These are phyloP conservation scores for Salvelinus fontinalis DNA, from an alignment of 2,113 vertebrate genomes.

Conservation along the genomic window DNA sequence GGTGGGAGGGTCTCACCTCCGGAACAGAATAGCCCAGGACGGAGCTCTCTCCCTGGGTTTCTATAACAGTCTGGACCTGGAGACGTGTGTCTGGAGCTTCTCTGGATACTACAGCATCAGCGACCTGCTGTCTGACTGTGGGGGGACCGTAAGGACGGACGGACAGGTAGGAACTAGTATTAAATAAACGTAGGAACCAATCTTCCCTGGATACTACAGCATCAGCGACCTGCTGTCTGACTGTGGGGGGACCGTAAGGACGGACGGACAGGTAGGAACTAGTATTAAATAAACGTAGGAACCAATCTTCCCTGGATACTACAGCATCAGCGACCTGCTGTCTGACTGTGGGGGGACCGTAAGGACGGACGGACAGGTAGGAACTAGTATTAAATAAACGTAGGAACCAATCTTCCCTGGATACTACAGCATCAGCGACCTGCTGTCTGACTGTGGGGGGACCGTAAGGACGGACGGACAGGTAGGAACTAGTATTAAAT, in stretches of 20 bases:
- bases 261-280: conserved; percentile 79
- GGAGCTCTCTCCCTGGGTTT: conserved; percentile 78
- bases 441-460: too few species aligned
- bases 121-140: conserved; percentile 71
- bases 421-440: too few species aligned
- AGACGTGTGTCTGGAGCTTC: conserved; percentile 86
- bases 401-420: too few species aligned
- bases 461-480: too few species aligned
- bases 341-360: too few species aligned
- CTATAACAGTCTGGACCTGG: conserved; percentile 82
- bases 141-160: conserved; percentile 77
- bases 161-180: conserved; percentile 73
- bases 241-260: conserved; percentile 72
- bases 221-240: conserved; percentile 47
- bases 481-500: too few species aligned
- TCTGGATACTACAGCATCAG: conserved; percentile 85
- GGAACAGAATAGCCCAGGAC: conserved; percentile 64
- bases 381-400: too few species aligned
- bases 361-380: too few species aligned
- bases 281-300: neutral
- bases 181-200: neutral
- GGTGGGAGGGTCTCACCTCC: conserved; percentile 72
- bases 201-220: too few species aligned
- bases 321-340: too few species aligned
- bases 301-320: neutral